These are phyloP conservation scores for Acanthochromis polyacanthus DNA, from an alignment of 2,113 vertebrate species.

Conservation along the genomic window DNA sequence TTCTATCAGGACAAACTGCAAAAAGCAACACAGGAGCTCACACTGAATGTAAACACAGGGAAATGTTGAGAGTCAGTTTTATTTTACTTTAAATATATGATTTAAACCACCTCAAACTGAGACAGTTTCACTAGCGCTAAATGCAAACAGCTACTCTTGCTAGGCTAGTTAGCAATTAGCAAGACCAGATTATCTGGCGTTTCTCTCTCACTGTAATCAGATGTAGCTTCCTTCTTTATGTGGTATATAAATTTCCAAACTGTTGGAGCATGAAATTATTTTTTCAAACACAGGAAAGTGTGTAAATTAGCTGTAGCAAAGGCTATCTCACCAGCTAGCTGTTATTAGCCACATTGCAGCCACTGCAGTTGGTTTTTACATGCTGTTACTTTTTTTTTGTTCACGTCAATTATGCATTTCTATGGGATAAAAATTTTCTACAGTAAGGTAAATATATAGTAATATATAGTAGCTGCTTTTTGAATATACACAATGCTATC, in stretches of 20 bases:
- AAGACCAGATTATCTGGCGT: not conserved
- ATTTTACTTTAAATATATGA: too few relatives aligned
- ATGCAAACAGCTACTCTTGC: not conserved
- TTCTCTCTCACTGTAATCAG: not conserved
- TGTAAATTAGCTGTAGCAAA: slow-evolving; percentile 27
- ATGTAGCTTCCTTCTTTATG: slow-evolving; percentile 15
- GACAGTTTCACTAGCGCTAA: too few relatives aligned
- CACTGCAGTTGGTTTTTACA: not conserved
- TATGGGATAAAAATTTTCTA: not conserved
- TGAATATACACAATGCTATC: not conserved
- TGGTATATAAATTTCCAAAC: not conserved
- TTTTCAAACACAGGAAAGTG: slow-evolving; percentile 1
- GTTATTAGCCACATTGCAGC: slow-evolving; percentile 2
- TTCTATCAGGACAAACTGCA: not conserved
- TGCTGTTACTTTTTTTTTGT: not conserved
- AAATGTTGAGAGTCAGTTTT: not conserved
- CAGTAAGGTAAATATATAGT: not conserved
- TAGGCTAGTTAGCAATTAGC: not conserved
- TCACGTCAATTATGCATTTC: not conserved
- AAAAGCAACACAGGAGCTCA: not conserved
- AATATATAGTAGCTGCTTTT: not conserved
- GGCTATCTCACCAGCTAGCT: slow-evolving; percentile 14
- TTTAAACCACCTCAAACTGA: too few relatives aligned
- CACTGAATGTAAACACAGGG: not conserved
- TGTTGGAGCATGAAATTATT: slow-evolving; percentile 10